These are phyloP conservation scores for Oligia fasciuncula DNA, from an alignment of 2,888 invertebrate species.

Conservation along the genomic window DNA sequence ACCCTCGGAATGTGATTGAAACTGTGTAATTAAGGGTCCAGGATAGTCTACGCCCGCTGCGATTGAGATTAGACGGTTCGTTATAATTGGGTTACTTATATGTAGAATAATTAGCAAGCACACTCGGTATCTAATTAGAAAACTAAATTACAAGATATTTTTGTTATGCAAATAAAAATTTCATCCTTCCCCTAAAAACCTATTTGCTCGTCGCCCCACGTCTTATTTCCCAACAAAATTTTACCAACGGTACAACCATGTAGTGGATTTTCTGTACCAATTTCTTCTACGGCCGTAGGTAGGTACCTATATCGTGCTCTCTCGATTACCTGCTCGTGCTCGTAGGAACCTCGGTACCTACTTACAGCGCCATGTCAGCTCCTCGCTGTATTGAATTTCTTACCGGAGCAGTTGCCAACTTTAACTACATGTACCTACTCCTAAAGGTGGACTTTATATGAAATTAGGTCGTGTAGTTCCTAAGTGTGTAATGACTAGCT, in stretches of 20 bases:
- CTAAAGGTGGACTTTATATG: constrained; percentile 27
- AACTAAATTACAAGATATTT: background rate
- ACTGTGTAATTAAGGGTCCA: background rate
- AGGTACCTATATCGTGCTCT: constrained; percentile 38
- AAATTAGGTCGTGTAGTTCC: constrained; percentile 29
- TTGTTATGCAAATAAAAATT: background rate
- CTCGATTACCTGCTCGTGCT: constrained; percentile 53
- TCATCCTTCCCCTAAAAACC: background rate
- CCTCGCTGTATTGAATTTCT: constrained; percentile 56
- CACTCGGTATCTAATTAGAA: background rate
- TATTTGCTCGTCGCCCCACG: background rate
- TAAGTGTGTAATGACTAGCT: constrained; percentile 8
- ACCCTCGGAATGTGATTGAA: too few species aligned
- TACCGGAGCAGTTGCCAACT: constrained; percentile 53
- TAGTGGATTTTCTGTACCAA: constrained; percentile 23
- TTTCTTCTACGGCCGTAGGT: background rate
- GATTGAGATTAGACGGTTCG: background rate
- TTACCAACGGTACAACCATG: background rate
- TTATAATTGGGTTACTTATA: background rate
- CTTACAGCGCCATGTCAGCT: constrained; percentile 47
- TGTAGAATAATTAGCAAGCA: background rate
- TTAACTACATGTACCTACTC: constrained; percentile 27
- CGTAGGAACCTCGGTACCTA: constrained; percentile 25
- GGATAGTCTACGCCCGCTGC: background rate
- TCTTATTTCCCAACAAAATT: background rate